Base-by-base conservation (phyloP, 2,113 vertebrate genomes). In the Alosa alosa region DNA sequence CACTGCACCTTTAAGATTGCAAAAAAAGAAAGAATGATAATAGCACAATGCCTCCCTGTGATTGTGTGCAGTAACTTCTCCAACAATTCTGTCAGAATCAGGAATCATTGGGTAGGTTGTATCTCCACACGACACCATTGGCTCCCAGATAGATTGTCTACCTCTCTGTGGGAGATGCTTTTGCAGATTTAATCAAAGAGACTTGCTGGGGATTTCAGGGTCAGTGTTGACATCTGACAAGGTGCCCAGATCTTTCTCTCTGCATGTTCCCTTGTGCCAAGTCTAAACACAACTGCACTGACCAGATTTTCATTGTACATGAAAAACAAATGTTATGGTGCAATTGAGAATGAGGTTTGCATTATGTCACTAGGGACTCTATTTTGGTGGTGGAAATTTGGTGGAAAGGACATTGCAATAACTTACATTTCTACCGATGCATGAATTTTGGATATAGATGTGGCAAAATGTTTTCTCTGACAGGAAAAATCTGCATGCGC, bases 121-220 rank as follows among this genome's bases (percentile, higher is more conserved):
- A 72, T 72, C 64, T 72, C 64, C 64, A 72, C 64, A 72, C 64
- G 64, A 31, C 25, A 72, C n/a, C 25, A 9, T 31, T 36, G 64
- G 64, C 64, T 72, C 64, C 64, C 25, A 72, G 64, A 72, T 72
- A 72, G 64, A 72, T 72, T 72, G 64, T 72, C n/a, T 36, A 31
- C 25, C 64, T 72, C 64, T 10, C 64, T 31, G 64, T 72, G 64
- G 64, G 64, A 72, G 64, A 72, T 72, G 64, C n/a, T 72, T 72
- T 72, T 25, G 64, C n/a, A 72, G 64, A 72, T 72, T 72, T 72
- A 72, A 72, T 72, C 64, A 72, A 72, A 72, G 64, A 72, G 64
- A 72, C 64, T 9, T 72, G n/a, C 64, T 72, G 64, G n/a, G 64
- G 64, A 72, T 72, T 72, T 72, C 64, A 72, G 64, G 64, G 64